phyloP scores from a whole-genome alignment of 2,888 invertebrate species.

The Ariolimax columbianus region DNA sequence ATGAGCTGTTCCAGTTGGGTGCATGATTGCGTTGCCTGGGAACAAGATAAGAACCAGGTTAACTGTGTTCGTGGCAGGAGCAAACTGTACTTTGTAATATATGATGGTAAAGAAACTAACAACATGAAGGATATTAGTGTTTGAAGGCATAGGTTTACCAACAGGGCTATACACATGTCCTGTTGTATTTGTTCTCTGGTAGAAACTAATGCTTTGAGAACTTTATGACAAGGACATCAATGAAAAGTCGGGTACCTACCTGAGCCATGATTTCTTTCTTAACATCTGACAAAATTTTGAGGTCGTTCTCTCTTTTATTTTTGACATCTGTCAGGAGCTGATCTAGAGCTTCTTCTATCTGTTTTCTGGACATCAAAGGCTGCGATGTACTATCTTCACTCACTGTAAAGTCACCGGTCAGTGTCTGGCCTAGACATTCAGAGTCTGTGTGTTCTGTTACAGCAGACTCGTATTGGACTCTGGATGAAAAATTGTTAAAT shows the following conservation, averaged over 20 bases:
- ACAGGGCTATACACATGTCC: too few relatives aligned
- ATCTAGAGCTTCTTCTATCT: conserved; percentile 8
- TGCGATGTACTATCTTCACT: background rate
- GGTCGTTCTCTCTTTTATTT: conserved; percentile 8
- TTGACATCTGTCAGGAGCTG: conserved; percentile 10
- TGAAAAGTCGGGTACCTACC: background rate
- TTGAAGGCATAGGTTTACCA: background rate
- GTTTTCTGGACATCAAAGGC: conserved; percentile 7
- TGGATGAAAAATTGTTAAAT: background rate
- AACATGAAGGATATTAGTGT: too few relatives aligned
- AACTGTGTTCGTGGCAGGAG: background rate
- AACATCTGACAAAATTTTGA: conserved; percentile 23
- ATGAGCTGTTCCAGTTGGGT: conserved; percentile 2
- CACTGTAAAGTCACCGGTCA: background rate
- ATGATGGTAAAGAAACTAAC: too few relatives aligned
- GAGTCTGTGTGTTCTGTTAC: background rate
- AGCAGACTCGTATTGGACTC: background rate
- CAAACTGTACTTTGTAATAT: too few relatives aligned
- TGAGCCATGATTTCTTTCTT: conserved; percentile 24
- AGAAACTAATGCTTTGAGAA: background rate
- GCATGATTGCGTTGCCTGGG: background rate
- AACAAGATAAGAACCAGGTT: background rate
- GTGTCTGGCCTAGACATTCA: background rate
- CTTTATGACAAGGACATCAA: background rate
- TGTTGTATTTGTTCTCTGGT: too few relatives aligned